Percentiles rank a stretch among this genome's conserved stretches.
Evolutionary conservation across 1,140 invertebrate genomes (phyloP).

Genomic region (Thereuonema tuberculata): DNA sequence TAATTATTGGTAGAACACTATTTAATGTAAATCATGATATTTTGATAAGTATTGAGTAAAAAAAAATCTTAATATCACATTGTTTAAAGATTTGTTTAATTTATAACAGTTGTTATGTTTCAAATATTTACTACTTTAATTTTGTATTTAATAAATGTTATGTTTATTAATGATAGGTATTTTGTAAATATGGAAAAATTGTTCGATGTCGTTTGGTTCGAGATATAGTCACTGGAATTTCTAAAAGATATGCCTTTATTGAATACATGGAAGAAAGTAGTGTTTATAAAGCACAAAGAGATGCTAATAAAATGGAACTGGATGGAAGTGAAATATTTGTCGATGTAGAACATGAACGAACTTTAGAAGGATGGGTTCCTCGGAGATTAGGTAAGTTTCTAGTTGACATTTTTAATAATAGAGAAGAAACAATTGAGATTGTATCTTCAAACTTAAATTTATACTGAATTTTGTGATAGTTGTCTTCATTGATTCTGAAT

Average conservation of each 20-base stretch:
- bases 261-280: slow-evolving; percentile 51
- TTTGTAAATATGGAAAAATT: slow-evolving; percentile 51
- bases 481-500: not conserved
- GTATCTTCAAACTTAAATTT: not conserved
- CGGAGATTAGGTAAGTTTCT: slow-evolving; percentile 47
- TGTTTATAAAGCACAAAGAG: slow-evolving; percentile 43
- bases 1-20: too few relatives aligned
- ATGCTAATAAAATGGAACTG: slow-evolving; percentile 48
- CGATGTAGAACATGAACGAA: slow-evolving; percentile 40
- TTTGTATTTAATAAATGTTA: too few relatives aligned
- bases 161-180: too few relatives aligned
- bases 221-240: slow-evolving; percentile 67
- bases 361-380: slow-evolving; percentile 63
- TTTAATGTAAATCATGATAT: too few relatives aligned
- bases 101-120: too few relatives aligned
- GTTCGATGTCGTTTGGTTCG: slow-evolving; percentile 50
- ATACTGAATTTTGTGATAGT: not conserved
- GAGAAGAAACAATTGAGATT: not conserved
- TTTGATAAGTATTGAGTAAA: too few relatives aligned
- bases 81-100: too few relatives aligned
- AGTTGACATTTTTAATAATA: not conserved
- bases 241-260: slow-evolving; percentile 71
- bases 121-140: too few relatives aligned
- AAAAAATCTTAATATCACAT: too few relatives aligned
- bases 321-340: slow-evolving; percentile 44